These are phyloP conservation scores for Chinchilla lanigera DNA, from an alignment of 2,113 vertebrate genomes.

Conservation along the genomic window DNA sequence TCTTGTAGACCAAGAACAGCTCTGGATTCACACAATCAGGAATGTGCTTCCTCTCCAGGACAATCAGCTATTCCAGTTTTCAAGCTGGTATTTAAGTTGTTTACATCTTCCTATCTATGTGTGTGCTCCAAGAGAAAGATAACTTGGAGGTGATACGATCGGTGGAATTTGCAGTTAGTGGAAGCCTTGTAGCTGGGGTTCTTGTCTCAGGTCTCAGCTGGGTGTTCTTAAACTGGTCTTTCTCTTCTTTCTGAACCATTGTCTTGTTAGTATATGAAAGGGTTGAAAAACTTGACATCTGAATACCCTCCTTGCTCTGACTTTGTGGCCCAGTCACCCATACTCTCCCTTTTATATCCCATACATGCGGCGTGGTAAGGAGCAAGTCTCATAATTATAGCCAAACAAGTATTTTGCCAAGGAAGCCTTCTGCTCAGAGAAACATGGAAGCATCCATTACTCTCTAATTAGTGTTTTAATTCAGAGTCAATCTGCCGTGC, in stretches of 20 bases:
- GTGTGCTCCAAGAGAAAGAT: background rate
- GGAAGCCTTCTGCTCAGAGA: slow-evolving; percentile 34
- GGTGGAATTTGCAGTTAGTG: background rate
- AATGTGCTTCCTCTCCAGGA: background rate
- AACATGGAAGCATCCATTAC: background rate
- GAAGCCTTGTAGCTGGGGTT: background rate
- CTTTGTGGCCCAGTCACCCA: background rate
- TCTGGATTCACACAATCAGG: background rate
- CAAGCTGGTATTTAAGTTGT: slow-evolving; percentile 10
- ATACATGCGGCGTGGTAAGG: background rate
- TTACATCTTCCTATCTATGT: background rate
- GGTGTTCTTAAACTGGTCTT: background rate
- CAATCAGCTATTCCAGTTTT: background rate
- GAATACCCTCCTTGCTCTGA: background rate
- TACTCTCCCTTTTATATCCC: background rate
- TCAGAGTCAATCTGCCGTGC: slow-evolving; percentile 11
- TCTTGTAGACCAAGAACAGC: background rate
- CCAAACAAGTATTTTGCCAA: slow-evolving; percentile 30
- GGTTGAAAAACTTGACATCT: background rate
- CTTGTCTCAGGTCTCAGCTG: background rate
- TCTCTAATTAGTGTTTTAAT: slow-evolving; percentile 40
- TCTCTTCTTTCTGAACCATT: background rate
- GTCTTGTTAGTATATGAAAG: background rate
- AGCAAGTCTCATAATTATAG: background rate
- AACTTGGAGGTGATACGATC: background rate